Percentiles rank a stretch among this genome's conserved stretches.
Evolutionary conservation across 2,797 vertebrate species (phyloP).

Genomic region (Sebastes hubbsi): DNA sequence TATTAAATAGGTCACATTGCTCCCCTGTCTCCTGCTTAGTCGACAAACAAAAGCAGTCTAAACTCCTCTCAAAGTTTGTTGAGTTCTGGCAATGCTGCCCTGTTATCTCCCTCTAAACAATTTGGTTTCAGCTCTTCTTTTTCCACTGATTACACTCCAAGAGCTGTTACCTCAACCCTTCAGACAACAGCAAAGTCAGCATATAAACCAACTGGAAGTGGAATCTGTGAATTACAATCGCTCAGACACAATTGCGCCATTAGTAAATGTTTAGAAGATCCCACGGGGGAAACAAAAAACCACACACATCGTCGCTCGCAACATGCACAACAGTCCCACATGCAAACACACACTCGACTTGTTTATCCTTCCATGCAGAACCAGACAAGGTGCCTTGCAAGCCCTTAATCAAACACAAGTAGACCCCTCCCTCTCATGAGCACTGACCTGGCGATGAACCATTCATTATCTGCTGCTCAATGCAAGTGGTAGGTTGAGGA

Average conservation of each 20-base stretch:
- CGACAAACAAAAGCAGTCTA: slow-evolving; percentile 40
- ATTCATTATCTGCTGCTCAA: slow-evolving; percentile 59
- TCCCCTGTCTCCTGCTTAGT: slow-evolving; percentile 8
- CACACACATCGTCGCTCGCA: slow-evolving; percentile 33
- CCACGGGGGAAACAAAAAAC: slow-evolving; percentile 52
- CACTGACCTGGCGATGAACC: slow-evolving; percentile 73
- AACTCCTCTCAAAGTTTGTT: slow-evolving; percentile 35
- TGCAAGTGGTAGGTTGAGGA: slow-evolving; percentile 46
- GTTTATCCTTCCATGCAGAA: slow-evolving; percentile 75
- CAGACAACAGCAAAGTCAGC: slow-evolving; percentile 48
- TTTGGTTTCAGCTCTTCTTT: slow-evolving; percentile 45
- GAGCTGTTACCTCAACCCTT: slow-evolving; percentile 46
- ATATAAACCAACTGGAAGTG: slow-evolving; percentile 54
- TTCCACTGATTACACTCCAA: slow-evolving; percentile 44
- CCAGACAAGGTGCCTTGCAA: slow-evolving; percentile 69
- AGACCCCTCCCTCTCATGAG: slow-evolving; percentile 53
- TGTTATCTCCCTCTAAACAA: slow-evolving; percentile 61
- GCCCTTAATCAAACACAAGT: slow-evolving; percentile 73
- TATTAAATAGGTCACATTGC: slow-evolving; percentile 16
- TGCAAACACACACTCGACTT: slow-evolving; percentile 60
- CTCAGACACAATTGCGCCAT: slow-evolving; percentile 57
- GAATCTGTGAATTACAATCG: slow-evolving; percentile 56
- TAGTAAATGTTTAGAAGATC: slow-evolving; percentile 66
- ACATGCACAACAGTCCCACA: slow-evolving; percentile 20
- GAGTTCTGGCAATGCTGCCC: slow-evolving; percentile 22